phyloP scores from a whole-genome alignment of 2,797 vertebrate species.

The Ptychadena robeensis region DNA sequence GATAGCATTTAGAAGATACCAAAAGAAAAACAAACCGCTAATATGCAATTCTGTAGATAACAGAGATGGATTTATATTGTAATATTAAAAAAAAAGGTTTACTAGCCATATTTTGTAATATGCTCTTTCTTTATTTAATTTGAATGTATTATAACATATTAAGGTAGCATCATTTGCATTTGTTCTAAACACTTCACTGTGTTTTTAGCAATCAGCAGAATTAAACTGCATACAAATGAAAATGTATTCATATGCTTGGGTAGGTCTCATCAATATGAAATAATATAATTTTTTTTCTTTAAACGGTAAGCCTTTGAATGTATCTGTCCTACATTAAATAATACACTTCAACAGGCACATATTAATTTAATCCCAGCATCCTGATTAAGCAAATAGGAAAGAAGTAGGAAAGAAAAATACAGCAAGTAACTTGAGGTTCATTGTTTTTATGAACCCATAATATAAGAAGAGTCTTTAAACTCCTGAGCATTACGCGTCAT shows the following conservation, averaged over 20 bases:
- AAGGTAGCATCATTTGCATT: constrained; percentile 70
- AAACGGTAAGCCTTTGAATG: constrained; percentile 68
- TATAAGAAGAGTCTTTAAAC: not conserved
- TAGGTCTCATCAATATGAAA: constrained; percentile 71
- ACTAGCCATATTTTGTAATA: not conserved
- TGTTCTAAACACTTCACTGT: constrained; percentile 74
- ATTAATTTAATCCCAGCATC: constrained; percentile 67
- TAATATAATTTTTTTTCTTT: constrained; percentile 59
- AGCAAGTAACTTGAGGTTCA: constrained; percentile 61
- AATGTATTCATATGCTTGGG: constrained; percentile 73
- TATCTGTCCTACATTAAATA: constrained; percentile 68
- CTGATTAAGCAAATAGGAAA: constrained; percentile 67
- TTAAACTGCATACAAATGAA: constrained; percentile 69
- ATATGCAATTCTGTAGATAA: not conserved
- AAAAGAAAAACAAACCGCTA: not conserved
- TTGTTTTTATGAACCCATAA: constrained; percentile 55
- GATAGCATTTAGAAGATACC: not conserved
- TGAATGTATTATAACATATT: constrained; percentile 63
- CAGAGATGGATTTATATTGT: not conserved
- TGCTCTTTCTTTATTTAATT: constrained; percentile 60
- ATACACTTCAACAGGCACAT: constrained; percentile 65
- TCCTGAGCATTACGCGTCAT: no score
- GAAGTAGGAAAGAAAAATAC: constrained; percentile 60
- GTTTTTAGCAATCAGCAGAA: constrained; percentile 71
- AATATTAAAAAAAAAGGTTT: no score